Evolutionary conservation across 2,113 vertebrate genomes (phyloP), one percentile per base, ranked within the genome.

Genomic region (Sclerurus mexicanus): DNA sequence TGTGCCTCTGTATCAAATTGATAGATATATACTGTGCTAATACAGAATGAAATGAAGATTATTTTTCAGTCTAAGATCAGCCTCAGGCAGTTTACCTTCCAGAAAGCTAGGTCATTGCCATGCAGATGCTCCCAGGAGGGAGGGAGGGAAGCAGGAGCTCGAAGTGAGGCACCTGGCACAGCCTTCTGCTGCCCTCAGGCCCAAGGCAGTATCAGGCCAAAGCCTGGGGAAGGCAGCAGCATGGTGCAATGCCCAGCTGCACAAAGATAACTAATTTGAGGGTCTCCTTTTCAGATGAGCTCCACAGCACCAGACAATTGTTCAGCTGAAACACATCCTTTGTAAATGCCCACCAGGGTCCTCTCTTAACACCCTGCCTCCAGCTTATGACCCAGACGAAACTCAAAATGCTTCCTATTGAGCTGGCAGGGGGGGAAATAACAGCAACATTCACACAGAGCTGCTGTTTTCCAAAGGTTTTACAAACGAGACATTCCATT

Each of bases 151-250:
- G 31, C 1, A 52, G 37, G 44, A 68, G 3, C 23, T 33, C 18
- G 2, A 3, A 3, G 4, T 7, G 11, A 52, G 31, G 25, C 17
- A 56, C 37, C 27, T 3, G 1, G 11, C 6, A 37, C 15, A 62
- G 42, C 8, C 16, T 71, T 46, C 35, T 49, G 53, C 47, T 53
- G 59, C 79, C 67, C 11, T 63, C 31, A 14, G 27, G 18, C 67
- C 21, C 46, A 37, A 47, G 68, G 15, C 13, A 44, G 22, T 19
- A 68, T 8, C 23, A 44, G 6, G 22, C 27, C 79, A 72, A 74
- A 55, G 24, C 23, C 39, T 31, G 13, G 7, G 35, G 39, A 81
- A 64, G 19, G 3, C 50, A 77, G 28, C 37, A 42, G 7, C 10
- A 5, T 30, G 5, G 15, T 11, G 6, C 40, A 39, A 20, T 11